Conservation (phyloP, 53 echinoderm and acorn worm genomes). For the Hippasteria phrygiana region DNA sequence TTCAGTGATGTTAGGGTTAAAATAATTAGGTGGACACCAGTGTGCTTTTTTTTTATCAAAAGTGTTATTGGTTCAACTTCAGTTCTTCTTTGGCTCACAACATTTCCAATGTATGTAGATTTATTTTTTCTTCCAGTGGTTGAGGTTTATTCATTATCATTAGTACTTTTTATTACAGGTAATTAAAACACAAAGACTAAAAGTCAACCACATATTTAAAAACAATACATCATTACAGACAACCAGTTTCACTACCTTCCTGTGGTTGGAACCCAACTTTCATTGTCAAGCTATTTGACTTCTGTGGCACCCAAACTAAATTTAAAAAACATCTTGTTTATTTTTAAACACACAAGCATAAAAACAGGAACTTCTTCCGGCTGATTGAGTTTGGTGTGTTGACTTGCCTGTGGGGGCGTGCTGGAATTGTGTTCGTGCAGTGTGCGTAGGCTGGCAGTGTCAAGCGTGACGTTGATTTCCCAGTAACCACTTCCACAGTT, state of each 20-base stretch:
- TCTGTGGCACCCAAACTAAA: background rate
- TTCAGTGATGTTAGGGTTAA: too few species aligned
- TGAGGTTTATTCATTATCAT: too few species aligned
- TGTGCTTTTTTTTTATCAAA: too few species aligned
- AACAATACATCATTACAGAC: background rate
- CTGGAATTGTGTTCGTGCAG: background rate
- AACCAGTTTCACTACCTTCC: background rate
- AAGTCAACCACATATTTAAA: background rate
- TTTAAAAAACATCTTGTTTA: background rate
- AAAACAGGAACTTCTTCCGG: constrained; percentile 32
- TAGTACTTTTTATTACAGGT: too few species aligned
- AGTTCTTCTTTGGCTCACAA: too few species aligned
- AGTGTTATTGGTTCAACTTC: too few species aligned
- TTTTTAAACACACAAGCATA: background rate
- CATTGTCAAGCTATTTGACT: background rate
- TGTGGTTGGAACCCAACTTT: background rate
- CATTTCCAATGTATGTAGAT: too few species aligned
- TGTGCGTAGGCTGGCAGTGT: background rate
- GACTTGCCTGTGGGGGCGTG: background rate
- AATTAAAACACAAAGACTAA: too few species aligned
- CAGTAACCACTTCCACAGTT: constrained; percentile 35
- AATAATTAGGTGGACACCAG: too few species aligned
- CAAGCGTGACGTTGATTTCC: background rate
- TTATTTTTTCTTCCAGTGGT: too few species aligned
- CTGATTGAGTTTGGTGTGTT: background rate